A percentile compares a stretch with the other conserved stretches of the same genome.
Evolutionary conservation across 1,140 invertebrate genomes (phyloP).

Genomic region (Sminthurides bifidus): DNA sequence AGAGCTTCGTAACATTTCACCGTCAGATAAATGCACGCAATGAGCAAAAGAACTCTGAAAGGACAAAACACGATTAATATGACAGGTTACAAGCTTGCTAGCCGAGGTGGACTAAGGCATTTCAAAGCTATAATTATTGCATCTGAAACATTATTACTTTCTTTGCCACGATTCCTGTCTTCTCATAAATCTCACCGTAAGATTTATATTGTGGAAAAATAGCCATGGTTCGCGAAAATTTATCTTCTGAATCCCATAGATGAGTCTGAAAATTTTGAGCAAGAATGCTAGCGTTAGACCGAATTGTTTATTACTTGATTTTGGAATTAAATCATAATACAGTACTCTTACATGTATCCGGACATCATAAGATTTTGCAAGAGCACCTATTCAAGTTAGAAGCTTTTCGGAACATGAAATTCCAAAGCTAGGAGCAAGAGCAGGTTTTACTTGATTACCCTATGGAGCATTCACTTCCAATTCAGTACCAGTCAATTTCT

Average conservation of each 20-base stretch:
- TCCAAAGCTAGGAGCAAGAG: conserved; percentile 79
- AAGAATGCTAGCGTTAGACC: too few relatives aligned
- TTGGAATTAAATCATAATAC: too few relatives aligned
- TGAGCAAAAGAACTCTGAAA: conserved; percentile 55
- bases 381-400: conserved; percentile 50
- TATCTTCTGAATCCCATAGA: conserved; percentile 63
- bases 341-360: conserved; percentile 60
- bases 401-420: conserved; percentile 59
- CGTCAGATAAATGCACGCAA: conserved; percentile 62
- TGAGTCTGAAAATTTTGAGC: conserved; percentile 54
- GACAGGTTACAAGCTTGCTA: not conserved
- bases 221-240: conserved; percentile 53
- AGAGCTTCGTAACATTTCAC: conserved; percentile 50
- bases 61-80: not conserved
- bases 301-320: too few relatives aligned
- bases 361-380: conserved; percentile 56
- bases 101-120: not conserved
- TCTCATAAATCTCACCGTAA: too few relatives aligned
- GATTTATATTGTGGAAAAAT: too few relatives aligned
- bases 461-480: too few relatives aligned
- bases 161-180: conserved; percentile 46
- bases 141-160: too few relatives aligned
- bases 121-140: too few relatives aligned
- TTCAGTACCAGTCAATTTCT: conserved; percentile 92
- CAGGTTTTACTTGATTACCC: too few relatives aligned